A percentile compares a stretch with the other conserved stretches of the same genome.
Evolutionary conservation across 2,888 invertebrate species (phyloP).

Genomic region (Drosophila histrio): DNA sequence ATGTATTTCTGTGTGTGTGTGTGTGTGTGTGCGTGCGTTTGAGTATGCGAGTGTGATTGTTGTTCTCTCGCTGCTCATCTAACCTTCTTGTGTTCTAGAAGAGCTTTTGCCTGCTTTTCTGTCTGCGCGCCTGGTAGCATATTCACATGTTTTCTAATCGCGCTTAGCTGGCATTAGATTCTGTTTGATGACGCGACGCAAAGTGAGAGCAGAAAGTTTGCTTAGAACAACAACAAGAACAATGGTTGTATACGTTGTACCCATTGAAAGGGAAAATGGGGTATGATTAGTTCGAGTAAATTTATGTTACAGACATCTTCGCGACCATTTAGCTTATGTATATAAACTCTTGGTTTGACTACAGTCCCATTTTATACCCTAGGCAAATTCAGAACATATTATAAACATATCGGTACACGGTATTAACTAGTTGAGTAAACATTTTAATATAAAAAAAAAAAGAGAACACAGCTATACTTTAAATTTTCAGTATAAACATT

Average conservation of each 20-base stretch:
- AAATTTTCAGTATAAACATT: slow-evolving; percentile 5
- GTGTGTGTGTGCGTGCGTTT: neutral
- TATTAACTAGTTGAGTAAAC: neutral
- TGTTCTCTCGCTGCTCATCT: slow-evolving; percentile 18
- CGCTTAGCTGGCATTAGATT: slow-evolving; percentile 26
- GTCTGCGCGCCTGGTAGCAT: slow-evolving; percentile 30
- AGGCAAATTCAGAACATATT: neutral
- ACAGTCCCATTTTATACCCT: neutral
- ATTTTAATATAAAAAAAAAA: neutral
- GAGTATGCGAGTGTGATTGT: slow-evolving; percentile 10
- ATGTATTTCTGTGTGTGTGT: neutral
- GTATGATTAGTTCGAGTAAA: neutral
- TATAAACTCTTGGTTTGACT: too few species aligned
- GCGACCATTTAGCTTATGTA: too few species aligned
- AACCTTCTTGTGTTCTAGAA: slow-evolving; percentile 17
- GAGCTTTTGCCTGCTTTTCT: slow-evolving; percentile 17
- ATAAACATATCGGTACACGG: neutral
- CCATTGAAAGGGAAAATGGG: neutral
- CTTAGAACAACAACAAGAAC: slow-evolving; percentile 6
- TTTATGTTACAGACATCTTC: too few species aligned
- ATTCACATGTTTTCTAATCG: slow-evolving; percentile 49
- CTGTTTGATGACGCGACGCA: slow-evolving; percentile 17
- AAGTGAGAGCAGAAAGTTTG: slow-evolving; percentile 3
- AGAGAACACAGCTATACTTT: neutral
- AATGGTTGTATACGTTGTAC: neutral